These are phyloP conservation scores for Sarcophaga peregrina DNA, from an alignment of 1,140 invertebrate species.

Conservation along the genomic window DNA sequence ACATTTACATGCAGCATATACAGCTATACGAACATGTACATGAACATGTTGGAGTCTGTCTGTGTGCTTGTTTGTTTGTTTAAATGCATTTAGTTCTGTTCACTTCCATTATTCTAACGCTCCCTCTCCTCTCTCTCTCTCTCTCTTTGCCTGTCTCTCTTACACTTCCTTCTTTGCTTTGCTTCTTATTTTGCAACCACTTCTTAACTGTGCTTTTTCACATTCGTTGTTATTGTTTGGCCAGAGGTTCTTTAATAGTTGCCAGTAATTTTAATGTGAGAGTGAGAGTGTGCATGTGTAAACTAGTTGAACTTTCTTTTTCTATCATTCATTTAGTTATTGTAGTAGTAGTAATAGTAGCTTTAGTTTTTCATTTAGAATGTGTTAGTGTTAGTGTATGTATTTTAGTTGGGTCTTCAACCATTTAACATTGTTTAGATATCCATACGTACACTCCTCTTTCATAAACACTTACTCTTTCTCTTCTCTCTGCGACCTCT, in stretches of 20 bases:
- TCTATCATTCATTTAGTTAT: neutral
- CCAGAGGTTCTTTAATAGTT: conserved; percentile 28
- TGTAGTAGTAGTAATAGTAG: neutral
- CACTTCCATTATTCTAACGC: neutral
- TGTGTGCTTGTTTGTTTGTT: neutral
- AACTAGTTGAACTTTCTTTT: conserved; percentile 25
- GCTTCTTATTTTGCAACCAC: neutral
- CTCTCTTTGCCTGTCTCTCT: neutral
- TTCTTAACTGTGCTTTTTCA: conserved; percentile 23
- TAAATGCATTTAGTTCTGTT: neutral
- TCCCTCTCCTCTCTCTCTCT: neutral
- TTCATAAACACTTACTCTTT: neutral
- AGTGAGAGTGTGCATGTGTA: neutral
- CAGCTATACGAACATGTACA: neutral
- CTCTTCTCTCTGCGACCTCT: too few relatives aligned
- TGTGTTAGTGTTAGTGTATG: neutral
- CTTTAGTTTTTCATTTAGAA: neutral
- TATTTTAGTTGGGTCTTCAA: neutral
- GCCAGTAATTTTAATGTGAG: conserved; percentile 30
- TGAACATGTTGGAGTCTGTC: neutral
- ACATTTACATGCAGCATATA: too few relatives aligned
- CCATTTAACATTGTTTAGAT: conserved; percentile 16
- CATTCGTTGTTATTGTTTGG: neutral
- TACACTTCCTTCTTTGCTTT: neutral
- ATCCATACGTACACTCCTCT: neutral